phyloP scores from a whole-genome alignment of 2,888 invertebrate genomes.

The Cheilosia impressa region DNA sequence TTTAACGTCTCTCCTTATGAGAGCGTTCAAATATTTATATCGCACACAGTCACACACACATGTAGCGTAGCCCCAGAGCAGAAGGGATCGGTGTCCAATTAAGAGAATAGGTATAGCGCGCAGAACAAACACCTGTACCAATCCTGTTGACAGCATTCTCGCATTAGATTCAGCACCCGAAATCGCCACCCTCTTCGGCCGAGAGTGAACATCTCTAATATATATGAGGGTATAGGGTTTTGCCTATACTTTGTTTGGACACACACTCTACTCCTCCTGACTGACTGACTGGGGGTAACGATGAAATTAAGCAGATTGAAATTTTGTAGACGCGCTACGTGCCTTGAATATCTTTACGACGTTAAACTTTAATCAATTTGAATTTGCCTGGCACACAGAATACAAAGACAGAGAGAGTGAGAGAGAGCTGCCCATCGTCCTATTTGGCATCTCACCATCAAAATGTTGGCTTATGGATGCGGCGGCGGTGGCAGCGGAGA shows the following conservation, averaged over 20 bases:
- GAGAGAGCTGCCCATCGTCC: not conserved
- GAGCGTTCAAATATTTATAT: conserved; percentile 40
- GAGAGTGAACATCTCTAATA: conserved; percentile 39
- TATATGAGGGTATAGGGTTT: not conserved
- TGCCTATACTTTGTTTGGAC: conserved; percentile 46
- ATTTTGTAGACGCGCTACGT: conserved; percentile 44
- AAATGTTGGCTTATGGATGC: not conserved
- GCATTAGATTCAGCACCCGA: conserved; percentile 15
- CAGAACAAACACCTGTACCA: conserved; percentile 49
- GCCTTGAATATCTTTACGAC: conserved; percentile 56
- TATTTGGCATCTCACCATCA: conserved; percentile 29
- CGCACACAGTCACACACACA: not conserved
- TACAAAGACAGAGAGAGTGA: not conserved
- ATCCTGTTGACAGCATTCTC: conserved; percentile 34
- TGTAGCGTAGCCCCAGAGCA: not conserved
- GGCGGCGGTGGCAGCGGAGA: not conserved
- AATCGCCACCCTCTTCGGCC: conserved; percentile 1
- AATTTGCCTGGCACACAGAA: conserved; percentile 38
- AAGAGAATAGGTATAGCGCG: conserved; percentile 27
- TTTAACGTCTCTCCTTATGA: conserved; percentile 27
- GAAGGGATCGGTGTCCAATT: conserved; percentile 36
- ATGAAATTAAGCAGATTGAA: conserved; percentile 51
- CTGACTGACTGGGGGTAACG: not conserved
- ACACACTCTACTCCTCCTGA: not conserved
- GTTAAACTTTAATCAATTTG: conserved; percentile 64